Evolutionary conservation across 1,140 invertebrate genomes (phyloP).

Genomic region (Kradibia gibbosae): DNA sequence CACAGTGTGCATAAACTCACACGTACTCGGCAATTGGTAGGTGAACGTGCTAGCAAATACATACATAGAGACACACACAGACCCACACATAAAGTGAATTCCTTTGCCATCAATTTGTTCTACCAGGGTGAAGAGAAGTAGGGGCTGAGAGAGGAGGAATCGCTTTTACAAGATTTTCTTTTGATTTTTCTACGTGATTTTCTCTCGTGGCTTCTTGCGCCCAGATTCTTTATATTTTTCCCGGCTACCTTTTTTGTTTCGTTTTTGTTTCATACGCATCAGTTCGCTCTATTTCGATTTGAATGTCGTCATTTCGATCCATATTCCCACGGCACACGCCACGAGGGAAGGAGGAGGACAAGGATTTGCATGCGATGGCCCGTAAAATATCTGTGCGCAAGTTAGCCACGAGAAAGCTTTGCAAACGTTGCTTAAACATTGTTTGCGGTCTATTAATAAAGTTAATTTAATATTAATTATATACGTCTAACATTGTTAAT

Average conservation of each 20-base stretch:
- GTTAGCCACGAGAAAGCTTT: neutral
- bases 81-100: neutral
- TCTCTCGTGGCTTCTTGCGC: neutral
- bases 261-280: neutral
- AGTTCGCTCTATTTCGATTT: neutral
- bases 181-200: slow-evolving; percentile 41
- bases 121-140: neutral
- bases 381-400: neutral
- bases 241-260: neutral
- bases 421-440: neutral
- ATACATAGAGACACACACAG: neutral
- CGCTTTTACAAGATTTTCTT: slow-evolving; percentile 39
- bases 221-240: neutral
- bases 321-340: neutral
- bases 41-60: neutral
- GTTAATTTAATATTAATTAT: slow-evolving; percentile 10
- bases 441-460: neutral
- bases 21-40: neutral
- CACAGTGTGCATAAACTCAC: neutral
- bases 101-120: slow-evolving; percentile 3
- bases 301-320: neutral
- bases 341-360: neutral
- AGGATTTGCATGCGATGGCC: slow-evolving; percentile 4
- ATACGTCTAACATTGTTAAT: neutral
- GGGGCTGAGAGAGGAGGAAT: neutral